Conservation (phyloP, 2,888 invertebrate genomes). For the Cyclophora punctaria region DNA sequence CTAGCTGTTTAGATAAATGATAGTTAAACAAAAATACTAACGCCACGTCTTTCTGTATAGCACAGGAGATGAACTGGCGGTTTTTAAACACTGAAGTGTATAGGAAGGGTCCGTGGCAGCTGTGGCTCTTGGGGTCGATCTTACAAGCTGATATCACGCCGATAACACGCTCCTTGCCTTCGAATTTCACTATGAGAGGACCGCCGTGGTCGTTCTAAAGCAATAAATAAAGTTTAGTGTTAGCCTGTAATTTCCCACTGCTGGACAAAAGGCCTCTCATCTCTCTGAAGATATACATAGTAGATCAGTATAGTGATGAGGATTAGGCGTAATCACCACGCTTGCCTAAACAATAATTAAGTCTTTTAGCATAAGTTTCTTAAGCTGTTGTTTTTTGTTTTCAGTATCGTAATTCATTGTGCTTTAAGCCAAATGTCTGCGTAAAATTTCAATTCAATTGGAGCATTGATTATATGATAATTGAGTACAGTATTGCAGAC, state of each 20-base stretch:
- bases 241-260: too few species aligned
- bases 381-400: too few species aligned
- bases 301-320: too few species aligned
- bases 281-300: too few species aligned
- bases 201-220: constrained; percentile 64
- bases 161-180: constrained; percentile 49
- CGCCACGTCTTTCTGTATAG: constrained; percentile 62
- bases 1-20: too few species aligned
- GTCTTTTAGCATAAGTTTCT: too few species aligned
- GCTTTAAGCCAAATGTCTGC: not conserved
- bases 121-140: constrained; percentile 61
- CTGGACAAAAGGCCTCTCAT: too few species aligned
- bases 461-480: not conserved
- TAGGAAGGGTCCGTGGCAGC: constrained; percentile 64
- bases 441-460: not conserved
- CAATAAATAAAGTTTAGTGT: not conserved
- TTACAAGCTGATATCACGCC: constrained; percentile 67
- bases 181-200: constrained; percentile 55
- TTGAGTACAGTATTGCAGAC: too few species aligned
- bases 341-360: too few species aligned
- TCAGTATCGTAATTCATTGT: not conserved
- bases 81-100: constrained; percentile 62
- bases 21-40: constrained; percentile 25
- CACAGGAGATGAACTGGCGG: constrained; percentile 59
- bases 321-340: too few species aligned